Evolutionary conservation across 1,140 invertebrate genomes (phyloP).

Genomic region (Leptinotarsa lineolata): DNA sequence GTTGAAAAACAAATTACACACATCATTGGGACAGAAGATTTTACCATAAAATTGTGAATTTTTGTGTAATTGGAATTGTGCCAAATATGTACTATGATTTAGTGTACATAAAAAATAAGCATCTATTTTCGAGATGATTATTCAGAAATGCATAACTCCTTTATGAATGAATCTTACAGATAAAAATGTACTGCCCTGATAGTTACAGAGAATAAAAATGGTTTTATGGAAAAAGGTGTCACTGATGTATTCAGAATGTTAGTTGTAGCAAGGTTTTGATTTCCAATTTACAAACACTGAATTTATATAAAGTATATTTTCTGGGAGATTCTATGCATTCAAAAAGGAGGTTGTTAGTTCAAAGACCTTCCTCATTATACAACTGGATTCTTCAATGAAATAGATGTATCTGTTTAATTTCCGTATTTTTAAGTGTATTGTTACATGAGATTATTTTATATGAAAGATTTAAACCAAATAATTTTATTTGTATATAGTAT

Average conservation of each 20-base stretch:
- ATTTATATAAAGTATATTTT: too few species aligned
- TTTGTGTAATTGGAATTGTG: background rate
- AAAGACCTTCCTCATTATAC: too few species aligned
- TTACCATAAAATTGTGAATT: background rate
- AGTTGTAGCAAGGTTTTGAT: too few species aligned
- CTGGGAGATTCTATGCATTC: too few species aligned
- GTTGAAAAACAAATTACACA: background rate
- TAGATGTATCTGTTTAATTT: slow-evolving; percentile 1
- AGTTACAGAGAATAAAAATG: too few species aligned
- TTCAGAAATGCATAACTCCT: too few species aligned
- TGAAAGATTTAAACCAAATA: background rate
- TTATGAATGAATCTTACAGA: too few species aligned
- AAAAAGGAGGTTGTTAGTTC: too few species aligned
- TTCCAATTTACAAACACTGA: too few species aligned
- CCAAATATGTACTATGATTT: background rate
- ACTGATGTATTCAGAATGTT: too few species aligned
- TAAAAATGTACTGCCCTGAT: too few species aligned
- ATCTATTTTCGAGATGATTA: background rate
- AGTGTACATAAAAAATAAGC: background rate
- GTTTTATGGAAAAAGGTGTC: too few species aligned
- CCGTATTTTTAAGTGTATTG: background rate
- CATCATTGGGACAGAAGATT: background rate
- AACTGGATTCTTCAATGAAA: background rate
- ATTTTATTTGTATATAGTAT: background rate
- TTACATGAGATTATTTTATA: background rate